These are phyloP conservation scores for Lepidonotus clava DNA, from an alignment of 2,888 invertebrate species.

Conservation along the genomic window DNA sequence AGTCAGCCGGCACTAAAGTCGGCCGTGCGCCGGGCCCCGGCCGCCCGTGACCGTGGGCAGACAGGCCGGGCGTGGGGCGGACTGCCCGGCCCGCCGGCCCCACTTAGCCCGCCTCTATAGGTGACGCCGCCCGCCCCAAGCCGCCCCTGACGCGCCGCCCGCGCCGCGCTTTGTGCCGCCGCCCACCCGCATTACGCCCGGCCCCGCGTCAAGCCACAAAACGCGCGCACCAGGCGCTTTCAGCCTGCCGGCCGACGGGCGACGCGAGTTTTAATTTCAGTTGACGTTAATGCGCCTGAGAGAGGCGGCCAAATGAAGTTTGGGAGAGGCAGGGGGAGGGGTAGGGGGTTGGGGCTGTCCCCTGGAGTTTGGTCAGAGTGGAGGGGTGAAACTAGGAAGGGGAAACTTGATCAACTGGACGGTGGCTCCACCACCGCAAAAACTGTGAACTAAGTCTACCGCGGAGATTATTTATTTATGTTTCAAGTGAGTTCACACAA, in stretches of 20 bases:
- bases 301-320: neutral
- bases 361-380: neutral
- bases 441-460: neutral
- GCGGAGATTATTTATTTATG: no score
- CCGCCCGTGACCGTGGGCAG: neutral
- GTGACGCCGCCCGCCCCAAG: neutral
- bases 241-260: neutral
- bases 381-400: neutral
- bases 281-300: conserved; percentile 20
- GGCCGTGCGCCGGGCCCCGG: neutral
- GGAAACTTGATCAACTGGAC: neutral
- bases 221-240: neutral
- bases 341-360: neutral
- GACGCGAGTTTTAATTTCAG: neutral
- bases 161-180: neutral
- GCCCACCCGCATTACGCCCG: neutral
- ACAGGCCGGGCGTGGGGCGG: no score
- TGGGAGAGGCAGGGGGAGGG: neutral
- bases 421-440: neutral
- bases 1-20: neutral
- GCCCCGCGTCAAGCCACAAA: neutral
- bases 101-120: neutral
- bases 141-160: neutral
- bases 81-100: neutral
- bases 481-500: no score